A percentile compares a stretch with the other conserved stretches of the same genome.
These are phyloP conservation scores for Nasonovia ribisnigri DNA, from an alignment of 2,888 invertebrate species.

Conservation along the genomic window DNA sequence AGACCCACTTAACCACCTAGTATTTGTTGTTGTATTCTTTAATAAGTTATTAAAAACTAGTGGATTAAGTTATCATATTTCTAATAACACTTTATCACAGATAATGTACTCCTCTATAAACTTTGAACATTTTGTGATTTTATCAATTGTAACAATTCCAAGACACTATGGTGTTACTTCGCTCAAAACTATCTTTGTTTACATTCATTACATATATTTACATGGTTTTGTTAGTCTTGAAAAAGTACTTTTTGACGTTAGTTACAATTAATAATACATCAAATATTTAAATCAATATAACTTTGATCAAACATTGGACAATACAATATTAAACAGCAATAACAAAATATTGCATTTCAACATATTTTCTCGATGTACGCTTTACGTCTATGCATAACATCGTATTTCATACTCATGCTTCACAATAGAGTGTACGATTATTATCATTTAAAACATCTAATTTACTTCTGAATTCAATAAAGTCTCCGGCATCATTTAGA, in stretches of 20 bases:
- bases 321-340: neutral
- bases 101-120: neutral
- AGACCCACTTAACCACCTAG: no score
- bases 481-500: neutral
- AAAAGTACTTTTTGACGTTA: no score
- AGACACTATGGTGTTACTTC: neutral
- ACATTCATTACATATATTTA: neutral
- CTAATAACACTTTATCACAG: neutral
- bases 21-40: neutral
- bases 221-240: neutral
- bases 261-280: neutral
- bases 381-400: neutral
- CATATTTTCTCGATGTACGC: neutral
- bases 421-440: neutral
- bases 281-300: neutral
- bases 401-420: neutral
- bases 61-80: neutral
- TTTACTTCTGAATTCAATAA: neutral
- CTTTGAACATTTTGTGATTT: neutral
- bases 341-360: neutral
- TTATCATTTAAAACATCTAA: neutral
- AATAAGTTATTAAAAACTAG: neutral
- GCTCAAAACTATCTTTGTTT: neutral
- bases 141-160: neutral
- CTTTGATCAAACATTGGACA: neutral